These are phyloP conservation scores for Prosopocoilus inquinatus DNA, from an alignment of 2,888 invertebrate species.

Conservation along the genomic window DNA sequence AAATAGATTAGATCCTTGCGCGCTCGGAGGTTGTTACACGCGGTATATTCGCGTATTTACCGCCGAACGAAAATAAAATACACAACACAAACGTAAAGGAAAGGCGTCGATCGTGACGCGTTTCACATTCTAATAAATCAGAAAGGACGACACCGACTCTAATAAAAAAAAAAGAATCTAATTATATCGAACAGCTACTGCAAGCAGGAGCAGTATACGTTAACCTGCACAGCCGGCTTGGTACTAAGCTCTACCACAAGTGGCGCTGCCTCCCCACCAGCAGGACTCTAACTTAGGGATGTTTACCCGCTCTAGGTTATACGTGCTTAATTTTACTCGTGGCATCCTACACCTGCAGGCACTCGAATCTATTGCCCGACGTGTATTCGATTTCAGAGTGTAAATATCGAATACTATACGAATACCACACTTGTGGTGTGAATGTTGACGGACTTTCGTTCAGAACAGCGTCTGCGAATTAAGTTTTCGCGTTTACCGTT, in stretches of 20 bases:
- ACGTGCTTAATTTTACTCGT: not conserved
- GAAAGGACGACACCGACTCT: slow-evolving; percentile 20
- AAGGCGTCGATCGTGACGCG: slow-evolving; percentile 20
- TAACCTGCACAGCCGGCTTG: slow-evolving; percentile 39
- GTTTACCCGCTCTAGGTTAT: slow-evolving; percentile 37
- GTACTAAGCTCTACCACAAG: slow-evolving; percentile 41
- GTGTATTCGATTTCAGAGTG: too few relatives aligned
- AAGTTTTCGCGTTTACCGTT: too few relatives aligned
- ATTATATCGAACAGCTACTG: slow-evolving; percentile 24
- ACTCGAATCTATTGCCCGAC: too few relatives aligned
- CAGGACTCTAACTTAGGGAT: slow-evolving; percentile 45
- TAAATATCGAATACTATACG: too few relatives aligned
- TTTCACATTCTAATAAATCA: slow-evolving; percentile 29
- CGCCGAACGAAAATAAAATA: slow-evolving; percentile 23
- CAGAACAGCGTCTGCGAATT: too few relatives aligned
- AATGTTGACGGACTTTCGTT: too few relatives aligned
- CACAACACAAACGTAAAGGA: slow-evolving; percentile 26
- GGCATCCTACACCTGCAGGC: not conserved
- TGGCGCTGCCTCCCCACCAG: slow-evolving; percentile 34
- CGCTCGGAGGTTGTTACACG: slow-evolving; percentile 19
- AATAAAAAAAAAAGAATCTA: slow-evolving; percentile 27
- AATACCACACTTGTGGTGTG: too few relatives aligned
- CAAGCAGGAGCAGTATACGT: slow-evolving; percentile 33
- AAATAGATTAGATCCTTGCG: slow-evolving; percentile 20
- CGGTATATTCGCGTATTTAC: slow-evolving; percentile 11